These are phyloP conservation scores for Baryphthengus martii DNA, from an alignment of 2,113 vertebrate species.

Conservation along the genomic window DNA sequence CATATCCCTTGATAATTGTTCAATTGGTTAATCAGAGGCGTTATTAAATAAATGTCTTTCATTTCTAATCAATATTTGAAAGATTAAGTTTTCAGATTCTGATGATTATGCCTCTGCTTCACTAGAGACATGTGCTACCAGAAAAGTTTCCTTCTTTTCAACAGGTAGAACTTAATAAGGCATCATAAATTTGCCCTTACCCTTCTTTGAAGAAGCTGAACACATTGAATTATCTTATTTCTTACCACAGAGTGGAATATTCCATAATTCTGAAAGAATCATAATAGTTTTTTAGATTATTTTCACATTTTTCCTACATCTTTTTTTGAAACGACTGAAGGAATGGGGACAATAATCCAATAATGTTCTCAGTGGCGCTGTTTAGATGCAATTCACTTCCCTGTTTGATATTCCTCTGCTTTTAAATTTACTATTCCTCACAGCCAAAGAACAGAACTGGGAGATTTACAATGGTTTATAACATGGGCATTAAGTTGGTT, in stretches of 20 bases:
- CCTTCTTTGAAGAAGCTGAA: not conserved
- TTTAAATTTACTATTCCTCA: constrained; percentile 15
- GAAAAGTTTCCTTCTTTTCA: not conserved
- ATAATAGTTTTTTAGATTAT: not conserved
- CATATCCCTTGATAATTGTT: not conserved
- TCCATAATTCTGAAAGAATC: not conserved
- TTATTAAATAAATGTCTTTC: not conserved
- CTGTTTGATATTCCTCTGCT: constrained; percentile 6
- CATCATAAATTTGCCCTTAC: not conserved
- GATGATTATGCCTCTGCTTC: not conserved
- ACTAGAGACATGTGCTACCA: not conserved
- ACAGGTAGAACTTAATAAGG: not conserved
- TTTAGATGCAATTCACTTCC: not conserved
- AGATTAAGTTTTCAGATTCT: not conserved
- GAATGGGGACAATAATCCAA: constrained; percentile 6
- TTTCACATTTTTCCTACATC: not conserved
- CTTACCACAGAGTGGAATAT: not conserved
- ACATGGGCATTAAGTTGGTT: not conserved
- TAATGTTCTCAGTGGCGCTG: constrained; percentile 32
- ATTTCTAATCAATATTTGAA: not conserved
- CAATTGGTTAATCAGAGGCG: constrained; percentile 2
- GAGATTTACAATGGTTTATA: not conserved
- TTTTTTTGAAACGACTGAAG: not conserved
- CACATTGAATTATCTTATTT: not conserved
- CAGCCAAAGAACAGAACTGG: constrained; percentile 10